Conservation (phyloP, 92 coral and sea anemone species). For the Porites divaricata region DNA sequence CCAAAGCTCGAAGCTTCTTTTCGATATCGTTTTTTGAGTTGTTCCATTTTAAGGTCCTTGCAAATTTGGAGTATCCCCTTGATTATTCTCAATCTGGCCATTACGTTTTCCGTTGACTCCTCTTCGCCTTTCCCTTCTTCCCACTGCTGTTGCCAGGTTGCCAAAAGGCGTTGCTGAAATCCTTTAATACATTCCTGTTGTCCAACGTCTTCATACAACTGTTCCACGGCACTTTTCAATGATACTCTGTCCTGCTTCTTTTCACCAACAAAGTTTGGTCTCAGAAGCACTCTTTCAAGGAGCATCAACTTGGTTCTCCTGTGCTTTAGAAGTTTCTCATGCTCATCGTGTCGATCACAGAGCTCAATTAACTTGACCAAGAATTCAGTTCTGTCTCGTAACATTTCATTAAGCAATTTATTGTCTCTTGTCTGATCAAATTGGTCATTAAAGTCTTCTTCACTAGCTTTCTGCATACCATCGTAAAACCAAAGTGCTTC, state of each 20-base stretch:
- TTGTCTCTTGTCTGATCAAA: background rate
- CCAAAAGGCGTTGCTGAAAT: background rate
- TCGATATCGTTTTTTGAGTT: constrained; percentile 10
- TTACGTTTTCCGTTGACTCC: background rate
- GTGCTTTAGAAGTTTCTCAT: background rate
- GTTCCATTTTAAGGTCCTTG: constrained; percentile 11
- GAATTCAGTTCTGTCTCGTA: background rate
- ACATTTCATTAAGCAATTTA: background rate
- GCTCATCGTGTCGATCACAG: background rate
- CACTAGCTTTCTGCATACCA: background rate
- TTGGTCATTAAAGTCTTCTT: background rate
- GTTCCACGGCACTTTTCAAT: background rate
- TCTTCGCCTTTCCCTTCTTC: background rate
- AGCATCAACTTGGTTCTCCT: background rate
- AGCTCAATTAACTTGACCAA: background rate
- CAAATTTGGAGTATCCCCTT: constrained; percentile 1
- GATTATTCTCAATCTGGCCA: background rate
- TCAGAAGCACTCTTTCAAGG: background rate
- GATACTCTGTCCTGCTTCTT: background rate
- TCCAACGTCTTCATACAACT: background rate
- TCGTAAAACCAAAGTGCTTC: constrained; percentile 23
- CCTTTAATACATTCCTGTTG: background rate
- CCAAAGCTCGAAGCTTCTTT: constrained; percentile 7
- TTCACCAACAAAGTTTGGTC: background rate
- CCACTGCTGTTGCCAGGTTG: constrained; percentile 2